These are phyloP conservation scores for Iguana delicatissima DNA, from an alignment of 2,797 vertebrate genomes.

Conservation along the genomic window DNA sequence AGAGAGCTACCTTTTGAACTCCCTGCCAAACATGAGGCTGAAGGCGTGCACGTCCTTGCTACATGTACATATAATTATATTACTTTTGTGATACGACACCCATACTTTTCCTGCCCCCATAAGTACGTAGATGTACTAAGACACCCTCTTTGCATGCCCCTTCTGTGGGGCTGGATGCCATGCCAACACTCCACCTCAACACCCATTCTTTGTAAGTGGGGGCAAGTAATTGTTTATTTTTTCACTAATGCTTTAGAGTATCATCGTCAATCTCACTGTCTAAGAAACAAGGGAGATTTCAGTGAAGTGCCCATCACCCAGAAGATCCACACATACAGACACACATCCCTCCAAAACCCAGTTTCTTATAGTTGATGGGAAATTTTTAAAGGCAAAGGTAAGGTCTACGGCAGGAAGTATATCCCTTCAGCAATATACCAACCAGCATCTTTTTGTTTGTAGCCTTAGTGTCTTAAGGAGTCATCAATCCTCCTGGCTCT, in stretches of 20 bases:
- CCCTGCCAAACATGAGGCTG: not conserved
- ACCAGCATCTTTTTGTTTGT: constrained; percentile 16
- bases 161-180: not conserved
- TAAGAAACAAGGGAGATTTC: constrained; percentile 13
- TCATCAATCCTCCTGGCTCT: constrained; percentile 12
- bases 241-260: not conserved
- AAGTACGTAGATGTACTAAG: not conserved
- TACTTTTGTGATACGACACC: not conserved
- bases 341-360: not conserved
- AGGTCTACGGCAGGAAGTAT: not conserved
- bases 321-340: not conserved
- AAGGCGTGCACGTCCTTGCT: not conserved
- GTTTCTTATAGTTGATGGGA: not conserved
- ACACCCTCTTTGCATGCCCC: not conserved
- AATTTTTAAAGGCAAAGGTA: not conserved
- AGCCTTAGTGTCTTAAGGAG: not conserved
- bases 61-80: too few relatives aligned
- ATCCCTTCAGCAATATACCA: constrained; percentile 6
- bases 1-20: not conserved
- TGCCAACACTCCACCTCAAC: not conserved
- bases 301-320: not conserved
- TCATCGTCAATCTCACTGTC: not conserved
- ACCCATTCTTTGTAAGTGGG: not conserved
- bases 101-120: not conserved
- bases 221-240: not conserved